Percentiles rank a stretch among this genome's conserved stretches.
These are phyloP conservation scores for Mirounga angustirostris DNA, from an alignment of 2,113 vertebrate species.

Conservation along the genomic window DNA sequence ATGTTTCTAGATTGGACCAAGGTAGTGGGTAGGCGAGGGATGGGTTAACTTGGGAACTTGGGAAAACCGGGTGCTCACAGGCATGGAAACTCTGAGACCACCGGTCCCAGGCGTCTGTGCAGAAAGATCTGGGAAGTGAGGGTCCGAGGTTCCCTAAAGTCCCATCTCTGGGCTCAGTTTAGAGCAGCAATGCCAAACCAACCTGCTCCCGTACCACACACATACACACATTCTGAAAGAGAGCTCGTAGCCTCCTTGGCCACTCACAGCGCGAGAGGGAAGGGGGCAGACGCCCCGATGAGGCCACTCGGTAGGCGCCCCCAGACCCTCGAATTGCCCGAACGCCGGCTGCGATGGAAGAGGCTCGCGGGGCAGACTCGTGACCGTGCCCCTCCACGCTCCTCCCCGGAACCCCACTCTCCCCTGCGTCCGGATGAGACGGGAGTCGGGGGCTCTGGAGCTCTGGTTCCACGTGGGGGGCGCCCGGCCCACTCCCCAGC, in stretches of 20 bases:
- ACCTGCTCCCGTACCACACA: neutral
- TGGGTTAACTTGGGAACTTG: conserved; percentile 24
- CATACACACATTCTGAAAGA: neutral
- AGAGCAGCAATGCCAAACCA: neutral
- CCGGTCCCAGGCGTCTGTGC: neutral
- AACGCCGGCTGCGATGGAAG: too few species aligned
- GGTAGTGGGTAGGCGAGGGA: neutral
- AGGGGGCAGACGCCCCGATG: neutral
- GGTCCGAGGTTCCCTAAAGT: neutral
- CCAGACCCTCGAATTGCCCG: neutral
- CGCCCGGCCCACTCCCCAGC: neutral
- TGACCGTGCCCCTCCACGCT: neutral
- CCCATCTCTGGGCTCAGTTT: neutral
- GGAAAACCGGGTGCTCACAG: neutral
- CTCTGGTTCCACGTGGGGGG: neutral
- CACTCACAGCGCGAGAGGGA: neutral
- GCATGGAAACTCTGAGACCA: neutral
- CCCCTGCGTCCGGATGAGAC: too few species aligned
- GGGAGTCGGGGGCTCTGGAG: neutral
- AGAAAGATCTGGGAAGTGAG: neutral
- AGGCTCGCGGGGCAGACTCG: neutral
- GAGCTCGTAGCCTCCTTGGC: neutral
- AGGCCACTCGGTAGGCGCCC: neutral
- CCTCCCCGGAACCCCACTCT: neutral
- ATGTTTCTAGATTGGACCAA: conserved; percentile 16